Evolutionary conservation across 1,140 invertebrate genomes (phyloP).

Genomic region (Drosophila guanche): DNA sequence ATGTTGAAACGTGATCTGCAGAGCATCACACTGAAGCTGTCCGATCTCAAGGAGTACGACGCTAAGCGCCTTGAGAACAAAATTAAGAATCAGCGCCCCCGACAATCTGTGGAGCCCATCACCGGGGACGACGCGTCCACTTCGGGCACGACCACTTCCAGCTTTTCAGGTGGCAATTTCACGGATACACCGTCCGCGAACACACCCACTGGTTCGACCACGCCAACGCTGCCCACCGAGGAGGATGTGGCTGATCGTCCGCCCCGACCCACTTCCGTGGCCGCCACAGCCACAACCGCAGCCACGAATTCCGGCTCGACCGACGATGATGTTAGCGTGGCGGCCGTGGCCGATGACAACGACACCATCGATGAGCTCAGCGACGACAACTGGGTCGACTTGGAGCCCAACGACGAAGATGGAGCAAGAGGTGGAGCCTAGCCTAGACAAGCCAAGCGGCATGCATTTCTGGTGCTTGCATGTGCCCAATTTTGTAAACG

Average conservation of each 20-base stretch:
- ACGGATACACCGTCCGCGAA: conserved; percentile 41
- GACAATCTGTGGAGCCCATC: conserved; percentile 24
- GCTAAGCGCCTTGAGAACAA: conserved; percentile 48
- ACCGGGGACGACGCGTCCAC: conserved; percentile 39
- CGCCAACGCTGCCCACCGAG: conserved; percentile 50
- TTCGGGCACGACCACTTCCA: conserved; percentile 33
- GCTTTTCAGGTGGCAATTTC: conserved; percentile 8
- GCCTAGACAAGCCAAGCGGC: background rate
- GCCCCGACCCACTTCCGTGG: conserved; percentile 12
- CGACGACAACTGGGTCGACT: conserved; percentile 66
- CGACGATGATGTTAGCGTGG: conserved; percentile 58
- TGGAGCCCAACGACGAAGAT: conserved; percentile 44
- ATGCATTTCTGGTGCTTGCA: too few species aligned
- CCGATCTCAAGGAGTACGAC: conserved; percentile 63
- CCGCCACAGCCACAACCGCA: conserved; percentile 27
- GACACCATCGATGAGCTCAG: conserved; percentile 67
- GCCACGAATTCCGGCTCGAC: conserved; percentile 53
- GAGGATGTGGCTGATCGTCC: conserved; percentile 20
- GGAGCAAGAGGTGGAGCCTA: background rate
- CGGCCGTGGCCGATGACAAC: conserved; percentile 57
- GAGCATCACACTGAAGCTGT: conserved; percentile 47
- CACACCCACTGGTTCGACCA: conserved; percentile 43
- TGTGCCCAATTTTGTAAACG: too few species aligned
- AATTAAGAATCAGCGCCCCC: conserved; percentile 5
- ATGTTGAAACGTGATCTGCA: conserved; percentile 65